These are phyloP conservation scores for Agonum fuliginosum DNA, from an alignment of 2,888 invertebrate genomes.

Conservation along the genomic window DNA sequence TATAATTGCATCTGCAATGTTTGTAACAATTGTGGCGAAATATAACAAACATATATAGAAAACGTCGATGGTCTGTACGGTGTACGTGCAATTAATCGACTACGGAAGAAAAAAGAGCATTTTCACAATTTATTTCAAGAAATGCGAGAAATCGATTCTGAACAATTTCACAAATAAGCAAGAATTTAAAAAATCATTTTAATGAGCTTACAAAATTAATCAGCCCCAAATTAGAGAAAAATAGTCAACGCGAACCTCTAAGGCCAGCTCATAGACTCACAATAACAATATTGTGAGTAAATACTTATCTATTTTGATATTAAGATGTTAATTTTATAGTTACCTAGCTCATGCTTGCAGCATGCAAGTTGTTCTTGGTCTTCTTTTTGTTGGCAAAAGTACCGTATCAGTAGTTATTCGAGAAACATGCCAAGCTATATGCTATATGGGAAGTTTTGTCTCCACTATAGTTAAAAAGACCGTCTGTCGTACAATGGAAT, in stretches of 20 bases:
- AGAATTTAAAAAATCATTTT: neutral
- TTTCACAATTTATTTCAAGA: too few species aligned
- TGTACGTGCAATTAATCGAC: too few species aligned
- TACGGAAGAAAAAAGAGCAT: too few species aligned
- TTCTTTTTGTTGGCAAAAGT: constrained; percentile 43
- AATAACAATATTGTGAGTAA: neutral
- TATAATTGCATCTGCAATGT: too few species aligned
- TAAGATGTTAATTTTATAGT: too few species aligned
- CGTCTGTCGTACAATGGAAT: neutral
- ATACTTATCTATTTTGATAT: neutral
- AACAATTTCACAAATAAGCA: neutral
- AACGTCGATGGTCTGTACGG: too few species aligned
- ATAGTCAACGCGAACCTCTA: neutral
- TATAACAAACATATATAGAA: too few species aligned
- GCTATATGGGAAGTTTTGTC: constrained; percentile 23
- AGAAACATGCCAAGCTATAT: neutral
- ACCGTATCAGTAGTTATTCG: neutral
- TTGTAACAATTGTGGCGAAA: too few species aligned
- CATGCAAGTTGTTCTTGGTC: neutral
- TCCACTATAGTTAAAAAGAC: neutral
- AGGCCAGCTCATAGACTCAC: neutral
- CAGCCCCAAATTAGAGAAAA: neutral
- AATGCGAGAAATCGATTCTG: neutral
- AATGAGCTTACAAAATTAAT: neutral
- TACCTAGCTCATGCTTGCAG: neutral